Conservation (phyloP, 30 jellyfish, hydroid and myxozoan genomes). For the Chrysaora quinquecirrha region DNA sequence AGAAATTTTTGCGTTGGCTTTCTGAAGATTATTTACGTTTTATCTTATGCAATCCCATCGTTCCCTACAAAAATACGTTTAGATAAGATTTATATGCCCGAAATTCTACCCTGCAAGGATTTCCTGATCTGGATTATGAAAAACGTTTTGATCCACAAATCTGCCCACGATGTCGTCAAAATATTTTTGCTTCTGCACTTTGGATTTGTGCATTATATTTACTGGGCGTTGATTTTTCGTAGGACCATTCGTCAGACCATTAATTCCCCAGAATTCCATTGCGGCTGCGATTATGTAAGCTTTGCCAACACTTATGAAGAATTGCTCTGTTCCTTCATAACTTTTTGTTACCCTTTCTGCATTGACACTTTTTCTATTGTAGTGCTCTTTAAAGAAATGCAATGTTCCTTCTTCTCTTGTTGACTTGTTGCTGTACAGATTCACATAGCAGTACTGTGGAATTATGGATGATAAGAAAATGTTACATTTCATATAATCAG, state of each 20-base stretch:
- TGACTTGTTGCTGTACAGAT: background rate
- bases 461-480: no score
- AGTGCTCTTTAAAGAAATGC: conserved; percentile 3
- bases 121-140: background rate
- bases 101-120: no score
- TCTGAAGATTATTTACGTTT: no score
- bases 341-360: conserved; percentile 22
- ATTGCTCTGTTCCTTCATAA: conserved; percentile 32
- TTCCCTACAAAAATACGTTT: no score
- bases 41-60: no score
- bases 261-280: conserved; percentile 10
- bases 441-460: background rate
- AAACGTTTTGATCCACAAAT: background rate
- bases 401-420: conserved; percentile 9
- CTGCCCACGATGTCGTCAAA: background rate
- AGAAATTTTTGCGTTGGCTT: no score
- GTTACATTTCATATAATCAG: no score
- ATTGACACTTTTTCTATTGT: conserved; percentile 18
- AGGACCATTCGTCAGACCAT: background rate
- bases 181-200: background rate
- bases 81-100: no score
- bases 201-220: background rate
- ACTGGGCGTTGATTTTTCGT: conserved; percentile 1
- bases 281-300: conserved; percentile 29
- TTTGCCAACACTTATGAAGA: conserved; percentile 1